A percentile compares a stretch with the other conserved stretches of the same genome.
phyloP scores from a whole-genome alignment of 2,797 vertebrate genomes.

The Acipenser transmontanus region DNA sequence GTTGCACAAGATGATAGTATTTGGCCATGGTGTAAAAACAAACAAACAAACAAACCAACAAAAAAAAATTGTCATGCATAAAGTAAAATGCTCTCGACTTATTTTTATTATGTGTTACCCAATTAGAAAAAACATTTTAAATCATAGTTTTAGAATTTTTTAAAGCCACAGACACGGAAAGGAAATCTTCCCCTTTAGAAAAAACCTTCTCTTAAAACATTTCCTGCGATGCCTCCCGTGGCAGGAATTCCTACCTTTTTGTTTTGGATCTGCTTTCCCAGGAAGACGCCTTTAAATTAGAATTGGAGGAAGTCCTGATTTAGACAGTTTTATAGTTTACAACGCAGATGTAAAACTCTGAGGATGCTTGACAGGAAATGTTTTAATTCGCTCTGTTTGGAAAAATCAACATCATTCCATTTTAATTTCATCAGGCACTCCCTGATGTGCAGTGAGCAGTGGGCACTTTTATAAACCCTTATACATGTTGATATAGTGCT shows the following conservation, averaged over 20 bases:
- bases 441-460: no score
- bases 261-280: slow-evolving; percentile 70
- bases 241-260: slow-evolving; percentile 83
- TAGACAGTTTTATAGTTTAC: slow-evolving; percentile 84
- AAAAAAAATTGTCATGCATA: no score
- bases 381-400: slow-evolving; percentile 50
- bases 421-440: neutral
- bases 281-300: slow-evolving; percentile 79
- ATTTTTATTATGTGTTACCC: no score
- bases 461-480: no score
- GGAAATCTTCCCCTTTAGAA: slow-evolving; percentile 37
- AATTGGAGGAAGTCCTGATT: slow-evolving; percentile 97
- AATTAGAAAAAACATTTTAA: neutral
- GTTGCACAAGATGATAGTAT: no score
- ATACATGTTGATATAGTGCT: no score
- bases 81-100: no score
- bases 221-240: slow-evolving; percentile 72
- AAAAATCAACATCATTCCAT: slow-evolving; percentile 45
- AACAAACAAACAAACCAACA: no score
- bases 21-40: no score
- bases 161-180: slow-evolving; percentile 14
- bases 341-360: slow-evolving; percentile 53
- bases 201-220: slow-evolving; percentile 37
- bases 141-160: neutral
- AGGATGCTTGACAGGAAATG: slow-evolving; percentile 64